phyloP scores from a whole-genome alignment of 2,888 invertebrate genomes.

The Luperina nickerlii region DNA sequence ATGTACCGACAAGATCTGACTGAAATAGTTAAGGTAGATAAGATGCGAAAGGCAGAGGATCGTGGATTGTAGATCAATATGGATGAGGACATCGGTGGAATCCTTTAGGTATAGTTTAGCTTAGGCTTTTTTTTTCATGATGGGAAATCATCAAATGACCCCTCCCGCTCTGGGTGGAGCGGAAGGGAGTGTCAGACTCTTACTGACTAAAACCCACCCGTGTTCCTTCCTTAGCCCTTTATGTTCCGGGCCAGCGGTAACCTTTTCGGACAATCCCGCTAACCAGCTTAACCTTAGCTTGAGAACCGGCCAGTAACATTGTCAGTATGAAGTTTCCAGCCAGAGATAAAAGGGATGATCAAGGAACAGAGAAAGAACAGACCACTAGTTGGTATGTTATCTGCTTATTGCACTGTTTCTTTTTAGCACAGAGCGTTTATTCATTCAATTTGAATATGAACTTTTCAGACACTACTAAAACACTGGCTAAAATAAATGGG shows the following conservation, averaged over 20 bases:
- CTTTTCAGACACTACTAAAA: slow-evolving; percentile 29
- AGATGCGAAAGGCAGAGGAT: background rate
- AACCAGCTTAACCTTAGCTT: background rate
- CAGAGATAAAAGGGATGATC: background rate
- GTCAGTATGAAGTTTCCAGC: background rate
- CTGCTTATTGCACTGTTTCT: background rate
- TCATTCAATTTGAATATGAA: slow-evolving; percentile 43
- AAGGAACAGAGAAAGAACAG: background rate
- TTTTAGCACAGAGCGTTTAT: background rate
- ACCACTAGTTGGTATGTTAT: background rate
- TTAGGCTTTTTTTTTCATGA: too few species aligned
- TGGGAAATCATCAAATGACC: too few species aligned
- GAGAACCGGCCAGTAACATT: background rate
- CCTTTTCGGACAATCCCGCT: too few species aligned
- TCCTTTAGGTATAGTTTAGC: background rate
- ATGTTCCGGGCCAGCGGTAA: too few species aligned
- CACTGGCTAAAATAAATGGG: slow-evolving; percentile 16
- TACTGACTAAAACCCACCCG: too few species aligned
- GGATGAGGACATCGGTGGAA: background rate
- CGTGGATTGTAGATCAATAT: background rate
- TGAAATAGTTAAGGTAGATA: background rate
- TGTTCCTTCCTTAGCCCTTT: too few species aligned
- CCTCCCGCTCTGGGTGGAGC: too few species aligned
- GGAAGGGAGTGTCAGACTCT: too few species aligned
- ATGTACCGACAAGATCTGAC: background rate